Percentiles rank a stretch among this genome's conserved stretches.
phyloP scores from a whole-genome alignment of 2,888 invertebrate species.

The Cantharis lateralis region DNA sequence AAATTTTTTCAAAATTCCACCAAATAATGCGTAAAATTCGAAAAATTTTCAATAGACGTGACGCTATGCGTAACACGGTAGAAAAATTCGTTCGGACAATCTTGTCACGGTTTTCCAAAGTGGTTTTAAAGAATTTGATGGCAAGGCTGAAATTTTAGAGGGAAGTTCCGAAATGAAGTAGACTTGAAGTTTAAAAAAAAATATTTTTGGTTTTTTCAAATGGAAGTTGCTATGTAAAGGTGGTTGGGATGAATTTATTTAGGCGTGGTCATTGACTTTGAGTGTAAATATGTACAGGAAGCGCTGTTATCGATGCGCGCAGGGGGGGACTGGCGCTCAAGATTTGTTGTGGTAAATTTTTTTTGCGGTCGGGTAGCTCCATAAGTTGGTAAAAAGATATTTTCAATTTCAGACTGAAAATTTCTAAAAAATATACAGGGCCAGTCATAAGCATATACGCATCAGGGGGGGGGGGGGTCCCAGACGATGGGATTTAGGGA shows the following conservation, averaged over 20 bases:
- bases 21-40: neutral
- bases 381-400: too few relatives aligned
- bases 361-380: neutral
- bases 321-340: neutral
- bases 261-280: neutral
- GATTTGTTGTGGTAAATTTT: neutral
- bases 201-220: neutral
- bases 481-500: too few relatives aligned
- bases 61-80: constrained; percentile 48
- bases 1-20: neutral
- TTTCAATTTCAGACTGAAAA: too few relatives aligned
- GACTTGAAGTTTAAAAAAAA: neutral
- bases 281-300: neutral
- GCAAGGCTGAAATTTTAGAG: neutral
- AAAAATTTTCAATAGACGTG: constrained; percentile 18
- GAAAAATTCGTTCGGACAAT: constrained; percentile 33
- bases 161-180: neutral
- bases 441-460: too few relatives aligned
- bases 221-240: neutral
- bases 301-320: neutral
- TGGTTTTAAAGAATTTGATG: neutral
- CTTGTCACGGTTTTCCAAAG: neutral
- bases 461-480: too few relatives aligned
- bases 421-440: too few relatives aligned
- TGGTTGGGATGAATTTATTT: neutral